Evolutionary conservation across 2,113 vertebrate species (phyloP), one percentile per base, ranked within the genome.

Genomic region (Plecotus auritus): DNA sequence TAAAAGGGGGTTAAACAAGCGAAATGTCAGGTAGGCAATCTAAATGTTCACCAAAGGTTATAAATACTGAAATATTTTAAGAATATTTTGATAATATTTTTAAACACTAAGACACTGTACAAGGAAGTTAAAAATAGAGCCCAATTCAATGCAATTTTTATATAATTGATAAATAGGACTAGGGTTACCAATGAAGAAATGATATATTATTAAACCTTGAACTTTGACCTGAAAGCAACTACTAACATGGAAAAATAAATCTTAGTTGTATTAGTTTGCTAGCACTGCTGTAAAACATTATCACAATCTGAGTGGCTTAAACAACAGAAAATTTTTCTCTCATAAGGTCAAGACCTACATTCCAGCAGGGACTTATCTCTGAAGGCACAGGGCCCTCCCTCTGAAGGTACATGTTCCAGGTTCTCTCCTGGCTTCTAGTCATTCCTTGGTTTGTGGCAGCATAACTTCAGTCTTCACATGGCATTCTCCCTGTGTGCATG

Each of bases 181-280:
- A 82, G 67, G 30, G 72, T 72, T 86, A n/a, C 2, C 91, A 93
- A 93, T 4, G 49, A 81, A 93, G 30, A 95, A 86, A 90, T 80
- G 20, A 7, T 66, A 47, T 77, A 85, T 91, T 40, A 86, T 59
- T 86, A 64, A 84, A 85, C 12, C 35, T 84, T 67, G 42, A 87
- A 69, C 82, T 77, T 76, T 95, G 49, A 93, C 40, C 20, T 94
- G 28, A 70, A 93, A 94, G 3, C 74, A 94, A 76, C 35, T 94
- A 81, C 35, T 85, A 85, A 94, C 87, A 67, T 67, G 56, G 30
- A 95, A 95, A 93, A 78, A 30, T 77, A 87, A 83, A 77, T 72
- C 59, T 70, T 69, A 61, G 32, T 51, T 84, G 16, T 73, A 59
- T 87, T 61, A 73, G 16, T 67, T 92, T 80, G 0, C 16, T 88